Percentiles rank a stretch among this genome's conserved stretches.
These are phyloP conservation scores for Temnothorax unifasciatus DNA, from an alignment of 2,888 invertebrate species.

Conservation along the genomic window DNA sequence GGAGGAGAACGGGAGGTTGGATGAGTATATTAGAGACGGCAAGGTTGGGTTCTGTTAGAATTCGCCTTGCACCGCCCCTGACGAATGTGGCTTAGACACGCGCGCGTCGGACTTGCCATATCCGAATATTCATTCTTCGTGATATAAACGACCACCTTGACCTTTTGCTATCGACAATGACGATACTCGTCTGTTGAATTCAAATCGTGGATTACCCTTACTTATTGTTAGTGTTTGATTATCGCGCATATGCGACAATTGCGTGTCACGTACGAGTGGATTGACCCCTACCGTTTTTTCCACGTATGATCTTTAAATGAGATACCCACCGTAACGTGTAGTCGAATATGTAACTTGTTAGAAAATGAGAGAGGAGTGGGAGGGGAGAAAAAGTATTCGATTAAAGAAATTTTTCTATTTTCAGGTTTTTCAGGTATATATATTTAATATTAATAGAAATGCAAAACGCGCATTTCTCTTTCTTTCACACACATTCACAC, in stretches of 20 bases:
- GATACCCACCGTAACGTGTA: slow-evolving; percentile 35
- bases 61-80: slow-evolving; percentile 75
- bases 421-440: background rate
- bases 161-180: slow-evolving; percentile 60
- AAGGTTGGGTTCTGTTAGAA: slow-evolving; percentile 66
- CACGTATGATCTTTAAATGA: slow-evolving; percentile 11
- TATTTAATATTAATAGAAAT: slow-evolving; percentile 2
- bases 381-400: background rate
- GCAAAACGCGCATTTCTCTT: no score
- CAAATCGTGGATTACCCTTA: slow-evolving; percentile 50
- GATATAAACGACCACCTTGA: slow-evolving; percentile 79
- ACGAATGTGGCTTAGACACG: slow-evolving; percentile 82
- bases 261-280: slow-evolving; percentile 33
- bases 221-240: slow-evolving; percentile 13
- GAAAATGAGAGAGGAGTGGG: background rate
- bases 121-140: slow-evolving; percentile 77
- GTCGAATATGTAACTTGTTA: slow-evolving; percentile 22
- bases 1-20: slow-evolving; percentile 53
- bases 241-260: slow-evolving; percentile 48
- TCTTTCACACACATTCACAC: no score
- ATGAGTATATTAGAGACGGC: slow-evolving; percentile 81
- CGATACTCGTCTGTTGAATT: slow-evolving; percentile 40
- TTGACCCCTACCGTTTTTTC: slow-evolving; percentile 21
- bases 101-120: slow-evolving; percentile 72
- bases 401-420: slow-evolving; percentile 31